Evolutionary conservation across 2,113 vertebrate genomes (phyloP).

Genomic region (Marmota monax): DNA sequence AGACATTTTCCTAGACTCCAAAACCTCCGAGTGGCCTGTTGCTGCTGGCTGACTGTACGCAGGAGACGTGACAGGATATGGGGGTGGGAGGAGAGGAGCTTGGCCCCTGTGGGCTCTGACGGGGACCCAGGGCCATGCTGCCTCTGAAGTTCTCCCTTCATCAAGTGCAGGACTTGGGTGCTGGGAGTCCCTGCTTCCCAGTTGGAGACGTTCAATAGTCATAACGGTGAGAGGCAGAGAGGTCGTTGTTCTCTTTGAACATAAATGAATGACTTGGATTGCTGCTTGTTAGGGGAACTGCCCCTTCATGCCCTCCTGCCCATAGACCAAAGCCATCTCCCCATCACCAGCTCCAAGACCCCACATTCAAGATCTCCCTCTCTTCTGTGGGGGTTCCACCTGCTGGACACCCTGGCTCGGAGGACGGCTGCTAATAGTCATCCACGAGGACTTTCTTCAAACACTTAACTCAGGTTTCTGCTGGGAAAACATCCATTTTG

Average conservation of each 20-base stretch:
- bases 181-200: background rate
- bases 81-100: background rate
- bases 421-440: background rate
- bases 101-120: fast-evolving
- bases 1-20: background rate
- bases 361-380: too few species aligned
- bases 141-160: background rate
- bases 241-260: background rate
- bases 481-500: background rate
- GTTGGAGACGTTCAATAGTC: background rate
- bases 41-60: background rate
- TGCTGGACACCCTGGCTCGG: background rate
- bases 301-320: background rate
- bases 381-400: background rate
- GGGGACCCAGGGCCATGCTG: fast-evolving
- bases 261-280: too few species aligned
- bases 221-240: background rate
- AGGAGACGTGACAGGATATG: background rate
- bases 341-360: fast-evolving
- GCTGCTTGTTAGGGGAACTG: background rate
- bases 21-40: background rate
- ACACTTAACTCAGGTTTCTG: slow-evolving; percentile 1
- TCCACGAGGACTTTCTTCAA: background rate
- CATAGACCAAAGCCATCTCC: background rate
- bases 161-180: too few species aligned